phyloP scores from a whole-genome alignment of 2,888 invertebrate genomes.

The Melanotus villosus region DNA sequence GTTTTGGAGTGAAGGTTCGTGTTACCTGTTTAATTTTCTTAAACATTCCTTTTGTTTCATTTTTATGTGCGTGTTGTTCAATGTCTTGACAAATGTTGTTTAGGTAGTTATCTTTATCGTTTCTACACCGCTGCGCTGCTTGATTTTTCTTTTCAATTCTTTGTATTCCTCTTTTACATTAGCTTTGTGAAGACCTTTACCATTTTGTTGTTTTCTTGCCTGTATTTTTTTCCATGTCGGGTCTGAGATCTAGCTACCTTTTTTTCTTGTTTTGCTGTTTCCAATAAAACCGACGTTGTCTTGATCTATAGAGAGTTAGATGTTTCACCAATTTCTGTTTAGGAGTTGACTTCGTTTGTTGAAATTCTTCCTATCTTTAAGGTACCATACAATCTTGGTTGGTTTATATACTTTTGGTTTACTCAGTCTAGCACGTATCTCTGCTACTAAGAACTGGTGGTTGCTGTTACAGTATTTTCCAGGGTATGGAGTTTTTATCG shows the following conservation, averaged over 20 bases:
- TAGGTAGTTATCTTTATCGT: background rate
- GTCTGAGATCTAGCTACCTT: too few relatives aligned
- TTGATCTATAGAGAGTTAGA: too few relatives aligned
- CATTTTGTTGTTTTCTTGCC: background rate
- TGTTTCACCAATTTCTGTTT: too few relatives aligned
- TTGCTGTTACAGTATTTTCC: background rate
- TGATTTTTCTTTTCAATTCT: background rate
- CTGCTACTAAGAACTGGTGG: background rate
- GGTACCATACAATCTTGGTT: too few relatives aligned
- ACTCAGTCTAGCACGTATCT: background rate
- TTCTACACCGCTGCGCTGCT: background rate
- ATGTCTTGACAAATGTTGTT: background rate
- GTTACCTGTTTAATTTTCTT: conserved; percentile 6
- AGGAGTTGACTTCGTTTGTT: too few relatives aligned
- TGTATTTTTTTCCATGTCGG: background rate
- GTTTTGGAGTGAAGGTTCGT: background rate
- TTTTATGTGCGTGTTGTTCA: background rate
- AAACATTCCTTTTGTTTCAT: conserved; percentile 2
- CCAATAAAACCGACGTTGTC: too few relatives aligned
- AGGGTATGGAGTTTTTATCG: background rate
- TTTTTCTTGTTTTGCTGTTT: too few relatives aligned
- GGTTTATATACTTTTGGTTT: background rate
- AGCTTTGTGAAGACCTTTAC: background rate
- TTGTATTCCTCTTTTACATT: background rate
- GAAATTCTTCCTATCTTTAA: too few relatives aligned